phyloP scores from a whole-genome alignment of 1,140 invertebrate species.

The Zaprionus inermis region DNA sequence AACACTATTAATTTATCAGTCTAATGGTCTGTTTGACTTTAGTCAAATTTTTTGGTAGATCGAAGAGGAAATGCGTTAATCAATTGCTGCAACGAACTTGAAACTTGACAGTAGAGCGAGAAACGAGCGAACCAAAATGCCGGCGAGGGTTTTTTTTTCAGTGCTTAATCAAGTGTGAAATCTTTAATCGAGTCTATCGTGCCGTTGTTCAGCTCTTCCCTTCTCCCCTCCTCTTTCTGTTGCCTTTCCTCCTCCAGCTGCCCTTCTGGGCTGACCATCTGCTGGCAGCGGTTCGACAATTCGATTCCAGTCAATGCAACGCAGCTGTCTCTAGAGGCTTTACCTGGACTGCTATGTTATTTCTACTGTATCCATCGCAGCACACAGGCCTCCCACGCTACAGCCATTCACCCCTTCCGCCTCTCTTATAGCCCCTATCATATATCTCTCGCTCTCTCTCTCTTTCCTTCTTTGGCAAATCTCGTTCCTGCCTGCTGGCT shows the following conservation, averaged over 20 bases:
- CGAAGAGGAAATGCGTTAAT: constrained; percentile 8
- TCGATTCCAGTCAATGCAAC: constrained; percentile 59
- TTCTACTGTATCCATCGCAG: constrained; percentile 31
- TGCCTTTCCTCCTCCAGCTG: too few relatives aligned
- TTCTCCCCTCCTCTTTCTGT: not conserved
- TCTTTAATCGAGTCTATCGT: constrained; percentile 67
- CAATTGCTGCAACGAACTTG: constrained; percentile 53
- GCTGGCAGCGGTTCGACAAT: constrained; percentile 44
- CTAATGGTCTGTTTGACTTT: not conserved
- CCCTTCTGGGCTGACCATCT: constrained; percentile 42
- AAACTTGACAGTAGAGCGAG: constrained; percentile 46
- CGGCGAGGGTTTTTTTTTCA: not conserved
- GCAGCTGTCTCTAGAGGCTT: constrained; percentile 56
- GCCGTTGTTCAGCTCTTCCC: not conserved
- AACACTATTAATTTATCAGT: not conserved
- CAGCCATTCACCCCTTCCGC: not conserved
- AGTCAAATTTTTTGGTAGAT: not conserved
- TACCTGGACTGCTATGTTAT: constrained; percentile 72
- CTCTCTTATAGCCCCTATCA: too few relatives aligned
- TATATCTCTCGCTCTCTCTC: not conserved
- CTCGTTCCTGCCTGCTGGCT: constrained; percentile 37
- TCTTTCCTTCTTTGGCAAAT: not conserved
- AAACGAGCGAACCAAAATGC: not conserved
- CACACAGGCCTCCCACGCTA: constrained; percentile 66
- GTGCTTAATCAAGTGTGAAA: constrained; percentile 77